Conservation (phyloP, 2,113 vertebrate species). For the Nibea albiflora region DNA sequence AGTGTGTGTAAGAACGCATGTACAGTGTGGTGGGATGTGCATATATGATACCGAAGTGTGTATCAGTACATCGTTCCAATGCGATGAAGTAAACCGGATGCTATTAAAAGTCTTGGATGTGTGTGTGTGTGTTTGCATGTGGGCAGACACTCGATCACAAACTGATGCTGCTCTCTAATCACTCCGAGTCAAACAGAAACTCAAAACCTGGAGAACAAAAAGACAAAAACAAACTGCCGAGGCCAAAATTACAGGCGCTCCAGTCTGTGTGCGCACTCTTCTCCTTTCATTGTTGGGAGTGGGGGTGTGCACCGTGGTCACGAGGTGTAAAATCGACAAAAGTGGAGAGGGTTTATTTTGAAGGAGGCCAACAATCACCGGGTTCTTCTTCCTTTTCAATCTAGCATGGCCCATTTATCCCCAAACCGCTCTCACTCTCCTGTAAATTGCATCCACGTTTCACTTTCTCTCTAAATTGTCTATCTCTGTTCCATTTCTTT, state of each 20-base stretch:
- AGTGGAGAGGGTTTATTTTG: slow-evolving; percentile 56
- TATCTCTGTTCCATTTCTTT: slow-evolving; percentile 23
- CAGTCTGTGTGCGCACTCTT: neutral
- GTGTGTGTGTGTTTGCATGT: slow-evolving; percentile 45
- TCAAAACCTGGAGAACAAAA: slow-evolving; percentile 52
- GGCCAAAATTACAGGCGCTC: slow-evolving; percentile 46
- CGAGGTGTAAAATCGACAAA: slow-evolving; percentile 58
- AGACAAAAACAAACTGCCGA: slow-evolving; percentile 35
- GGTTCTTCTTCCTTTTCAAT: slow-evolving; percentile 40
- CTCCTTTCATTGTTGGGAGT: neutral
- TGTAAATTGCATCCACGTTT: slow-evolving; percentile 45
- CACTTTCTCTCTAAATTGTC: slow-evolving; percentile 29
- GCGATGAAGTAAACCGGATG: slow-evolving; percentile 52
- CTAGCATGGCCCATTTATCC: slow-evolving; percentile 40
- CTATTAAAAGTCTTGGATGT: slow-evolving; percentile 1
- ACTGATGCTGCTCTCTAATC: slow-evolving; percentile 48
- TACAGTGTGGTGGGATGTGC: neutral
- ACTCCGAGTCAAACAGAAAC: slow-evolving; percentile 48
- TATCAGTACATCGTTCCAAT: too few relatives aligned
- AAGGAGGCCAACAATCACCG: slow-evolving; percentile 47
- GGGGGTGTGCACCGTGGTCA: slow-evolving; percentile 14
- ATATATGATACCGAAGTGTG: too few relatives aligned
- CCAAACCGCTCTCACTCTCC: slow-evolving; percentile 22
- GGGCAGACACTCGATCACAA: slow-evolving; percentile 26
- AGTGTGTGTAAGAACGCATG: neutral